A percentile compares a stretch with the other conserved stretches of the same genome.
phyloP scores from a whole-genome alignment of 2,797 vertebrate genomes.

The Pseudopleuronectes americanus region DNA sequence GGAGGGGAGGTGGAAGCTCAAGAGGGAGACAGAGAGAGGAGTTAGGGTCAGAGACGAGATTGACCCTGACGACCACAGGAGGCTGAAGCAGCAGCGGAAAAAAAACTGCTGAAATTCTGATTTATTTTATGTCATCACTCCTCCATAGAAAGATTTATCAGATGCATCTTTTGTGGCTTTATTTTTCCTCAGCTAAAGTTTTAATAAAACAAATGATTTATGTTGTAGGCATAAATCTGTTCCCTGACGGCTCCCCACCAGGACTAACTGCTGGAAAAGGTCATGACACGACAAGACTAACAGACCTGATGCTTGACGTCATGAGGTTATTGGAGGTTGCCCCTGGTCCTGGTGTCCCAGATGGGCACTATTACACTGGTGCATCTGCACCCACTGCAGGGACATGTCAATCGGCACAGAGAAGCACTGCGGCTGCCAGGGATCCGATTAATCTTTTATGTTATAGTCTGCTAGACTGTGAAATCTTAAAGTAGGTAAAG shows the following conservation, averaged over 20 bases:
- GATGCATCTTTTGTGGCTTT: not conserved
- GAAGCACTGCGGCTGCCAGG: not conserved
- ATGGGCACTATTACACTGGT: not conserved
- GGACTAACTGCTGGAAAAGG: slow-evolving; percentile 1
- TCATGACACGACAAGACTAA: not conserved
- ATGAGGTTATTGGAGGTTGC: not conserved
- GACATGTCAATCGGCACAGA: not conserved
- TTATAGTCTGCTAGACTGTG: not conserved
- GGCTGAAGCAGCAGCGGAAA: not conserved
- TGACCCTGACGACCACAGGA: not conserved
- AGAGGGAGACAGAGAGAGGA: not conserved
- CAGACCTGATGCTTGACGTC: not conserved
- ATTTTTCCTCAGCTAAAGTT: not conserved
- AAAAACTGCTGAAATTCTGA: not conserved
- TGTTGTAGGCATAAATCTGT: not conserved
- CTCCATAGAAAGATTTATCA: not conserved
- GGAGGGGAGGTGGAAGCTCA: not conserved
- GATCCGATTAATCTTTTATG: not conserved
- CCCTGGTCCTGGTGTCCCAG: not conserved
- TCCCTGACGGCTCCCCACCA: not conserved
- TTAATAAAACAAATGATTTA: slow-evolving; percentile 8
- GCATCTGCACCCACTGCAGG: not conserved
- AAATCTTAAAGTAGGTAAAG: not conserved
- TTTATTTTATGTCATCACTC: not conserved
- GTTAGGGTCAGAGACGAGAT: not conserved